Base-by-base conservation (phyloP, 2,113 vertebrate genomes). In the Romanogobio albipinnatus region DNA sequence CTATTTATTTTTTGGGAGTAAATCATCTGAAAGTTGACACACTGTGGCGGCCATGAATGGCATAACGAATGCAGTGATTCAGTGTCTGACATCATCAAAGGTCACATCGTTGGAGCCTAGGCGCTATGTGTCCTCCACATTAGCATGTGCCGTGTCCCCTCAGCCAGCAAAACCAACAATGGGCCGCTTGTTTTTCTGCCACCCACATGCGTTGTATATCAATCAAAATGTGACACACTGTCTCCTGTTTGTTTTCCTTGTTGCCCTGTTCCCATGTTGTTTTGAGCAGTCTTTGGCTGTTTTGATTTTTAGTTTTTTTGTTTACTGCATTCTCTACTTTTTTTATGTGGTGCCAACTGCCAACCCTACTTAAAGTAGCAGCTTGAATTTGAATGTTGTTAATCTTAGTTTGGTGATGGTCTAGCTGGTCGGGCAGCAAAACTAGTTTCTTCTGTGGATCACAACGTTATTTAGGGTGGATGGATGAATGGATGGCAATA, bases 41-140 rank as follows among this genome's bases (percentile, higher is more conserved):
- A 53, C 73, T 75, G 24, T 43, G 8, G 43, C 29, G 24, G 58
- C 26, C 75, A 15, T 71, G 49, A 85, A 77, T 84, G 59, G 17
- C 59, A 77, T 77, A 19, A 39, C 73, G 22, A 84, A 84, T 39
- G 43, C 1, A n/a, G 73, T 77, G 59, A 77, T 76, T 84, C 33
- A 62, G 29, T 66, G 17, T 76, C 11, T 84, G 82, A 84, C 73
- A 76, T 84, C 61, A 77, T 53, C 62, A 61, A 75, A 78, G 56
- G 81, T 75, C 81, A 83, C 36, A 53, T 68, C 22, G 4, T 19
- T 6, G 3, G 10, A 53, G 73, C 22, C 43, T 22, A 10, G 17
- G 77, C 24, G 39, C 39, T 47, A 4, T 29, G 58, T 22, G 56
- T 79, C 77, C 77, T 64, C 58, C 58, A 15, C 39, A 64, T 79